A percentile compares a stretch with the other conserved stretches of the same genome.
Evolutionary conservation across 2,888 invertebrate genomes (phyloP).

Genomic region (Melinaea marsaeus): DNA sequence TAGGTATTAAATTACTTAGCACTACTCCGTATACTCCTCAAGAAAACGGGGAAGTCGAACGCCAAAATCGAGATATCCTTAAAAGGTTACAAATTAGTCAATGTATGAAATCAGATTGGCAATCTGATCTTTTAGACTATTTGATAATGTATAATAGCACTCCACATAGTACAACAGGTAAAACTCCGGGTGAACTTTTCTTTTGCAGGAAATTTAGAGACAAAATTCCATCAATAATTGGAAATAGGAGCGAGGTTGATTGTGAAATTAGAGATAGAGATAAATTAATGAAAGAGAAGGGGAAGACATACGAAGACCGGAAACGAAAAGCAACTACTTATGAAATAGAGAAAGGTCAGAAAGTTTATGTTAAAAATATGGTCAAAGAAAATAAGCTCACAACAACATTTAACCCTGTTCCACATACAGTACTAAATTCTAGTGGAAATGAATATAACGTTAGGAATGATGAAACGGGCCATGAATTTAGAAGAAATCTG

Average conservation of each 20-base stretch:
- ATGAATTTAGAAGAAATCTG: too few relatives aligned
- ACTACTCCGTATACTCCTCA: conserved; percentile 37
- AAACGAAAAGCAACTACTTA: conserved; percentile 25
- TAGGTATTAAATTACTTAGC: conserved; percentile 25
- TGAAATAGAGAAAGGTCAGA: conserved; percentile 30
- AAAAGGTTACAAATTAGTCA: conserved; percentile 33
- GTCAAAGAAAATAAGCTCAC: conserved; percentile 28
- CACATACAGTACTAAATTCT: too few relatives aligned
- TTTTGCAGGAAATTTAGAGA: conserved; percentile 21
- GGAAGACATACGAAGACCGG: conserved; percentile 27
- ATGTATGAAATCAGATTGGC: conserved; percentile 20
- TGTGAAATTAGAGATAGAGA: conserved; percentile 30
- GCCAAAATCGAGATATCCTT: conserved; percentile 35
- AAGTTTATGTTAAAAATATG: conserved; percentile 32
- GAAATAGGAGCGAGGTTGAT: not conserved
- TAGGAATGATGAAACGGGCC: too few relatives aligned
- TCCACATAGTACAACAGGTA: conserved; percentile 25
- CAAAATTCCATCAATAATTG: conserved; percentile 19
- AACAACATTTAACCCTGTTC: too few relatives aligned
- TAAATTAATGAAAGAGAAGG: conserved; percentile 30
- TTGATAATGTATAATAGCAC: conserved; percentile 29
- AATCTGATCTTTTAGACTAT: conserved; percentile 14
- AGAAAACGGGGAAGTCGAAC: conserved; percentile 36
- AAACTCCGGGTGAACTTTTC: conserved; percentile 29
- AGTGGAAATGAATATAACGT: too few relatives aligned